Conservation (phyloP, 2,113 vertebrate genomes). For the Dipodomys stephensi region DNA sequence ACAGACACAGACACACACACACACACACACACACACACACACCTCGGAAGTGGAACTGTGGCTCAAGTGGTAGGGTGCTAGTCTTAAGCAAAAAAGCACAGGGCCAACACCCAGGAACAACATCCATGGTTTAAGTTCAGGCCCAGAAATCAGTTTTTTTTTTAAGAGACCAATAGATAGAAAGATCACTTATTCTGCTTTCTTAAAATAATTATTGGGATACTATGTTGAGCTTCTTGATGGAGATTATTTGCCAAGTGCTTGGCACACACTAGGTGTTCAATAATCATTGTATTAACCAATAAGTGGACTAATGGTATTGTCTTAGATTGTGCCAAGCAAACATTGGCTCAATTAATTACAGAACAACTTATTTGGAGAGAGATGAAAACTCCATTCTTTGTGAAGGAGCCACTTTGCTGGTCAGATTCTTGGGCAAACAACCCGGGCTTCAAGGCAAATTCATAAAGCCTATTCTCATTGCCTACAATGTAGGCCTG, state of each 20-base stretch:
- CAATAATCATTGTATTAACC: conserved; percentile 13
- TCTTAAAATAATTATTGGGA: background rate
- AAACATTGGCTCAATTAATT: conserved; percentile 32
- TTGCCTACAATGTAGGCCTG: background rate
- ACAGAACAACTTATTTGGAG: conserved; percentile 8
- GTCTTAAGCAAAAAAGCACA: too few species aligned
- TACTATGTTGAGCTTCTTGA: conserved; percentile 8
- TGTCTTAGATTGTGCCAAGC: conserved; percentile 6
- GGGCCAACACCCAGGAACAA: too few species aligned
- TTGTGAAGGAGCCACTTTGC: background rate
- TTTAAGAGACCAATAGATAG: too few species aligned
- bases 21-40: too few species aligned
- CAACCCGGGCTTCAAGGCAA: conserved; percentile 5
- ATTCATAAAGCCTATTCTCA: conserved; percentile 38
- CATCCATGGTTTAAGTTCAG: too few species aligned
- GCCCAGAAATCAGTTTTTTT: too few species aligned
- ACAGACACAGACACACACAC: too few species aligned
- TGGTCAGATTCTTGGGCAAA: background rate
- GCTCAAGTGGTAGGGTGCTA: too few species aligned
- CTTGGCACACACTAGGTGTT: conserved; percentile 33
- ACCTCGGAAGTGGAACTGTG: too few species aligned
- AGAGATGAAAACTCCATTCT: conserved; percentile 43
- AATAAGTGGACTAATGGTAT: background rate
- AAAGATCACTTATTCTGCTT: background rate
- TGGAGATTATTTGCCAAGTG: background rate